These are phyloP conservation scores for Nannoperca obscura DNA, from an alignment of 2,797 vertebrate genomes.

Conservation along the genomic window DNA sequence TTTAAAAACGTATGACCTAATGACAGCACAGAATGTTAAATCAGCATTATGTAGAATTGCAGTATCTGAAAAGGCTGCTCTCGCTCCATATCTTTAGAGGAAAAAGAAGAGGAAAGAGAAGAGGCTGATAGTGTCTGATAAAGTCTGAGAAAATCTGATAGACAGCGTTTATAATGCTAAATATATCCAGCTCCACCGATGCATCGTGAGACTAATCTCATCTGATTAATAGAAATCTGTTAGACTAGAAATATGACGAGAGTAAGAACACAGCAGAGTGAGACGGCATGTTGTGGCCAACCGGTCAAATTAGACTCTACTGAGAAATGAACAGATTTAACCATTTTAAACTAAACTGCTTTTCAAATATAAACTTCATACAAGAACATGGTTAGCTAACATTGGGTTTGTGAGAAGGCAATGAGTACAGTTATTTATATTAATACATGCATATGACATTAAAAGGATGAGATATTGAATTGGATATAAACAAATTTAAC, in stretches of 20 bases:
- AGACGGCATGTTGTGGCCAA: not conserved
- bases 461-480: not conserved
- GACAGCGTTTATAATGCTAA: slow-evolving; percentile 57
- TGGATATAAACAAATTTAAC: not conserved
- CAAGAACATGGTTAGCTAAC: not conserved
- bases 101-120: slow-evolving; percentile 64
- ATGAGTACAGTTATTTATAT: not conserved
- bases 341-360: not conserved
- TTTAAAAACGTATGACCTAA: not conserved
- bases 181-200: slow-evolving; percentile 58
- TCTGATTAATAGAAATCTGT: slow-evolving; percentile 78
- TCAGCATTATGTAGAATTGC: not conserved
- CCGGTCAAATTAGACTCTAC: not conserved
- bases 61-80: not conserved
- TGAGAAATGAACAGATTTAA: not conserved
- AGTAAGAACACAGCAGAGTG: slow-evolving; percentile 6
- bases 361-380: not conserved
- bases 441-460: not conserved
- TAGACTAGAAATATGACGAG: slow-evolving; percentile 15
- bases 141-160: slow-evolving; percentile 80
- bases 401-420: not conserved
- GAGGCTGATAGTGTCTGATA: slow-evolving; percentile 70
- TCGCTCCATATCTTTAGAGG: slow-evolving; percentile 59
- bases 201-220: slow-evolving; percentile 46
- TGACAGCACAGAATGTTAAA: not conserved